Conservation (phyloP, 92 coral and sea anemone genomes). For the Umimayanthus kanabou region DNA sequence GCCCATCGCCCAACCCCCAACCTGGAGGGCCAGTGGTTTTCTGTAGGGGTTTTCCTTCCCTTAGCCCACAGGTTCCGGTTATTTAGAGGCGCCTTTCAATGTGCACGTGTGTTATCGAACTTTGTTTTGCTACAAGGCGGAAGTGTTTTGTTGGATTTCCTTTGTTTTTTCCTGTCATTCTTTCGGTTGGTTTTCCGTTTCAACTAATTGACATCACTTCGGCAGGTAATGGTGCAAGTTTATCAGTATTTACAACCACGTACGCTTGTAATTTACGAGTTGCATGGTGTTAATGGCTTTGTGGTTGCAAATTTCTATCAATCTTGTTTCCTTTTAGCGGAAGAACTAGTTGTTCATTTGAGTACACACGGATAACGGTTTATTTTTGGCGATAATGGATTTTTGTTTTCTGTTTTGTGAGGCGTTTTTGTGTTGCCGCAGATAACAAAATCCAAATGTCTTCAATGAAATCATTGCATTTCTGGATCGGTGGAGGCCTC, state of each 20-base stretch:
- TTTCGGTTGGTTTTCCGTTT: neutral
- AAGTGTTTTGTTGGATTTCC: neutral
- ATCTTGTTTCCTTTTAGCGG: neutral
- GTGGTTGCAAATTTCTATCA: neutral
- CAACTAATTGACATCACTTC: neutral
- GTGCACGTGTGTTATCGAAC: neutral
- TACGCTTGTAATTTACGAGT: neutral
- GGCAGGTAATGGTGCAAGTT: too few relatives aligned
- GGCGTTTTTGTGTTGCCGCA: neutral
- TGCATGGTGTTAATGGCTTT: too few relatives aligned
- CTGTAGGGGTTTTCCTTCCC: too few relatives aligned
- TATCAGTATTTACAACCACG: neutral
- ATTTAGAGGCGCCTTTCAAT: neutral
- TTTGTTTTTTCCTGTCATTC: neutral
- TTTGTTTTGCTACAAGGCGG: neutral
- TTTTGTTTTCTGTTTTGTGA: neutral
- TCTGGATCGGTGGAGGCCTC: too few relatives aligned
- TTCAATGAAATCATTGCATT: neutral
- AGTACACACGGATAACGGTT: neutral
- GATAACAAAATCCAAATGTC: neutral
- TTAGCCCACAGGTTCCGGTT: too few relatives aligned
- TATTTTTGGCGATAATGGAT: neutral
- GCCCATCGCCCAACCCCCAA: too few relatives aligned
- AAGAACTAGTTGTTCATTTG: neutral
- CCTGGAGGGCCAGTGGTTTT: too few relatives aligned